Conservation (phyloP, 2,888 invertebrate species). For the Chymomyza caudatula region DNA sequence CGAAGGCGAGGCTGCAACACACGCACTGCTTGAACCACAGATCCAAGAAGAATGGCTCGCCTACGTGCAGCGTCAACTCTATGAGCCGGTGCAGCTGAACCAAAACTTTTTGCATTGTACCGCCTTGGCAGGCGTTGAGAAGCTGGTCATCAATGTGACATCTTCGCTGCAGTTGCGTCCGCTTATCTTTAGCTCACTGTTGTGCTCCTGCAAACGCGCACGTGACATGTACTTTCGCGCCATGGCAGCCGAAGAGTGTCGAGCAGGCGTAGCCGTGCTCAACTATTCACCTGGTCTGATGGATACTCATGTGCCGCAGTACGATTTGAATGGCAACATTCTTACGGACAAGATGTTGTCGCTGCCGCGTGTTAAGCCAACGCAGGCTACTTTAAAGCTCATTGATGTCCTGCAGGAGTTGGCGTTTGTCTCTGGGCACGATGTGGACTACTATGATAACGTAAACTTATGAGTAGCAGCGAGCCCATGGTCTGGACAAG, state of each 20-base stretch:
- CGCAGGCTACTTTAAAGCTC: slow-evolving; percentile 65
- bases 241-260: slow-evolving; percentile 67
- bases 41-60: slow-evolving; percentile 53
- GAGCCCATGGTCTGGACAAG: slow-evolving; percentile 40
- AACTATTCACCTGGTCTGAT: slow-evolving; percentile 72
- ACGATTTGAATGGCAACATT: slow-evolving; percentile 69
- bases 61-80: slow-evolving; percentile 65
- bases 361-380: slow-evolving; percentile 56
- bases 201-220: slow-evolving; percentile 73
- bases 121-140: slow-evolving; percentile 42
- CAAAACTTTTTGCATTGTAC: slow-evolving; percentile 62
- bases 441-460: slow-evolving; percentile 75
- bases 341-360: slow-evolving; percentile 40
- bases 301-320: slow-evolving; percentile 51
- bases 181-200: slow-evolving; percentile 59
- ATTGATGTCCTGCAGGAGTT: slow-evolving; percentile 73
- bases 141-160: slow-evolving; percentile 70
- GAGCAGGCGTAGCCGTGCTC: slow-evolving; percentile 58
- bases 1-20: slow-evolving; percentile 67
- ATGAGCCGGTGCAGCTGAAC: slow-evolving; percentile 68
- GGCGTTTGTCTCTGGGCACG: slow-evolving; percentile 75
- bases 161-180: slow-evolving; percentile 68
- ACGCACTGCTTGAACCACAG: slow-evolving; percentile 68
- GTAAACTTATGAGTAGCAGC: slow-evolving; percentile 71
- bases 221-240: slow-evolving; percentile 76